These are phyloP conservation scores for Cryptocephalus moraei DNA, from an alignment of 2,888 invertebrate genomes.

Conservation along the genomic window DNA sequence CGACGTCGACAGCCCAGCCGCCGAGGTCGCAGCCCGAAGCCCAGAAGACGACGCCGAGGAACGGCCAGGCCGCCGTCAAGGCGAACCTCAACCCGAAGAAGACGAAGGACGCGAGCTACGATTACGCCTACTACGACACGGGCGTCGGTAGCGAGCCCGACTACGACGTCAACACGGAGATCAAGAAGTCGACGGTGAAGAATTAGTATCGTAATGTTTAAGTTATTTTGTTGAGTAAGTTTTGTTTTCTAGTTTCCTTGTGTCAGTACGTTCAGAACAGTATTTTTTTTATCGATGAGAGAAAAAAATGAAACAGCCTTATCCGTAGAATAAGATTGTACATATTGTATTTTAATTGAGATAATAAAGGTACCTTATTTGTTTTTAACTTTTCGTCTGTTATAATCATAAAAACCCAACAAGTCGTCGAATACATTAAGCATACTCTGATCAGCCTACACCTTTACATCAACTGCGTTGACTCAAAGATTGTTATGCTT, in stretches of 20 bases:
- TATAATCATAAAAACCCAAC: too few relatives aligned
- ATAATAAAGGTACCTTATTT: constrained; percentile 25
- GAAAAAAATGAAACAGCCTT: background rate
- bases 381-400: background rate
- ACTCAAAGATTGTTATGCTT: too few relatives aligned
- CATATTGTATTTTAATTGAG: constrained; percentile 27
- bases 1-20: background rate
- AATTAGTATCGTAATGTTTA: constrained; percentile 19
- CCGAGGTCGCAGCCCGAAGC: background rate
- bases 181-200: constrained; percentile 43
- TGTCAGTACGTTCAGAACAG: background rate
- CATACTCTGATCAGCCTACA: too few relatives aligned
- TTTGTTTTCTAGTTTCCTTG: constrained; percentile 5
- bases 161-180: constrained; percentile 42
- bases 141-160: constrained; percentile 31
- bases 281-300: constrained; percentile 1
- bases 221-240: constrained; percentile 20
- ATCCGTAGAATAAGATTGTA: constrained; percentile 23
- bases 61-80: constrained; percentile 19
- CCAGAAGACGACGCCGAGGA: constrained; percentile 4
- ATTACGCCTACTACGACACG: constrained; percentile 74
- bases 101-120: constrained; percentile 64
- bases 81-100: constrained; percentile 31
- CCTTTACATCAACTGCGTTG: too few relatives aligned
- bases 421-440: too few relatives aligned